These are phyloP conservation scores for Adineta ricciae DNA, from an alignment of 2,888 invertebrate species.

Conservation along the genomic window DNA sequence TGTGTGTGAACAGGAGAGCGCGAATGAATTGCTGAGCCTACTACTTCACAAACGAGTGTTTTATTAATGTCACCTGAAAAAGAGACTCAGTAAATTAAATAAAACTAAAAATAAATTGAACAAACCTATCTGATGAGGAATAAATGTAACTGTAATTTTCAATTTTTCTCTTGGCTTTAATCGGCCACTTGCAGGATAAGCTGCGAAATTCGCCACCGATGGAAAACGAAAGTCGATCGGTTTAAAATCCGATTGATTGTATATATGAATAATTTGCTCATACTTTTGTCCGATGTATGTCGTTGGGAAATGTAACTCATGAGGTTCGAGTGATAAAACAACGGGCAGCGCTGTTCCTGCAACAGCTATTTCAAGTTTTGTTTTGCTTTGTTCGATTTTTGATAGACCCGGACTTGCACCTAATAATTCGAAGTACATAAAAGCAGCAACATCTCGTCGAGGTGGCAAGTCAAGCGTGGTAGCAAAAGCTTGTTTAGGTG, in stretches of 20 bases:
- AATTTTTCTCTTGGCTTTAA: slow-evolving; percentile 43
- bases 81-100: too few relatives aligned
- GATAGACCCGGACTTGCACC: slow-evolving; percentile 42
- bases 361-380: slow-evolving; percentile 41
- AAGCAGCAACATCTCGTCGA: slow-evolving; percentile 47
- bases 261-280: slow-evolving; percentile 42
- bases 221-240: slow-evolving; percentile 45
- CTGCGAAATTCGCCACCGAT: slow-evolving; percentile 46
- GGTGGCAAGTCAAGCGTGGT: slow-evolving; percentile 42
- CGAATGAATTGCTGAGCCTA: slow-evolving; percentile 45
- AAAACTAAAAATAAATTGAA: neutral
- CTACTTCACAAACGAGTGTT: slow-evolving; percentile 43
- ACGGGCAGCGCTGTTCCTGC: slow-evolving; percentile 50
- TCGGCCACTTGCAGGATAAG: slow-evolving; percentile 43
- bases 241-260: slow-evolving; percentile 43
- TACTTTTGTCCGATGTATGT: slow-evolving; percentile 45
- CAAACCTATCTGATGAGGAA: slow-evolving; percentile 47
- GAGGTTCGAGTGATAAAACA: slow-evolving; percentile 42
- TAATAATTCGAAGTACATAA: slow-evolving; percentile 46
- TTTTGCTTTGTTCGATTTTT: slow-evolving; percentile 26
- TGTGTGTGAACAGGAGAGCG: slow-evolving; percentile 42
- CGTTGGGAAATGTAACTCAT: slow-evolving; percentile 45
- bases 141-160: slow-evolving; percentile 47
- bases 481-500: slow-evolving; percentile 44
- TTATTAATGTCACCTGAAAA: slow-evolving; percentile 45